These are phyloP conservation scores for Colinus virginianus DNA, from an alignment of 2,113 vertebrate species.

Conservation along the genomic window DNA sequence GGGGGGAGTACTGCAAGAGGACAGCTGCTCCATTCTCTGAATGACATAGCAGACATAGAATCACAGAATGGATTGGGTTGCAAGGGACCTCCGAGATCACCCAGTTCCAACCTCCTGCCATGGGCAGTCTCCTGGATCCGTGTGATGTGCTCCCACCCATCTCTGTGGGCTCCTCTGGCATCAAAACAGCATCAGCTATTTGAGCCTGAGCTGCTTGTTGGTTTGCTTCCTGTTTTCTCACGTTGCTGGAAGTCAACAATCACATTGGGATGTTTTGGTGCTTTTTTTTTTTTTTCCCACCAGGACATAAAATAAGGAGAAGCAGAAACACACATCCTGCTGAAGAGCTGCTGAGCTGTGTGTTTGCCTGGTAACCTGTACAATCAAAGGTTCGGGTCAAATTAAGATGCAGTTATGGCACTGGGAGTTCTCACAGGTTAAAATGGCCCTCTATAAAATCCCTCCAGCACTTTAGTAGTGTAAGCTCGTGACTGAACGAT, in stretches of 20 bases:
- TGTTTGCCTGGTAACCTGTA: not conserved
- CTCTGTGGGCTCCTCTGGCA: not conserved
- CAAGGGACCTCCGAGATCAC: too few species aligned
- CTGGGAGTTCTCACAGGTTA: not conserved
- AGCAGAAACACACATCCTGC: not conserved
- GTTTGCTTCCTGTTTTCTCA: not conserved
- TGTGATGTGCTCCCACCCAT: not conserved
- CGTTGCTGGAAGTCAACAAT: not conserved
- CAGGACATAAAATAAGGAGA: not conserved
- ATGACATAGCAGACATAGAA: too few species aligned
- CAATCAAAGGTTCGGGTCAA: fast-evolving
- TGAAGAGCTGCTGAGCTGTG: not conserved
- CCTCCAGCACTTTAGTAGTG: not conserved
- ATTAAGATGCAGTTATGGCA: not conserved
- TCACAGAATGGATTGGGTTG: too few species aligned
- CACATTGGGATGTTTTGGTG: not conserved
- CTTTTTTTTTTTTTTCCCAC: not conserved
- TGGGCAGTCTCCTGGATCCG: not conserved
- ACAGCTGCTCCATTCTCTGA: not conserved
- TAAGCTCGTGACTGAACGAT: not conserved
- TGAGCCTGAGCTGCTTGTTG: not conserved
- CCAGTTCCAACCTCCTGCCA: too few species aligned
- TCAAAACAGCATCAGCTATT: not conserved
- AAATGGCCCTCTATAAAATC: not conserved
- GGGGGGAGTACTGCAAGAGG: not conserved